A percentile compares a stretch with the other conserved stretches of the same genome.
Evolutionary conservation across 1,140 invertebrate genomes (phyloP).

Genomic region (Calycopis cecrops): DNA sequence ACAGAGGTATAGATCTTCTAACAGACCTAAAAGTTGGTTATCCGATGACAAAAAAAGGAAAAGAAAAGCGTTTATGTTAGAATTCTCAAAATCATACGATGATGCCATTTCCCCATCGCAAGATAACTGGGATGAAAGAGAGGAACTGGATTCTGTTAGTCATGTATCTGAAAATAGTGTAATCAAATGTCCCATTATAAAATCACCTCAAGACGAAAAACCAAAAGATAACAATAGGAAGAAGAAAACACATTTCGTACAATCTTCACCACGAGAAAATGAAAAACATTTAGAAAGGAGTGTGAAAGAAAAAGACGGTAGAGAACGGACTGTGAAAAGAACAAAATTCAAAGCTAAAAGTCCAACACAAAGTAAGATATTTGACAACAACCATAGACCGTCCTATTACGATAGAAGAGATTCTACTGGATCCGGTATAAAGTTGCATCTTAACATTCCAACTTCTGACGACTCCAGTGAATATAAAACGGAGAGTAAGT

Average conservation of each 20-base stretch:
- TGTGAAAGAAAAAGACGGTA: slow-evolving; percentile 70
- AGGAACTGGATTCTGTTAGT: slow-evolving; percentile 42
- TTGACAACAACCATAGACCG: slow-evolving; percentile 48
- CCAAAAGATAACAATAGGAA: slow-evolving; percentile 41
- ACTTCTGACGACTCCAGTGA: slow-evolving; percentile 83
- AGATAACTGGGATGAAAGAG: slow-evolving; percentile 64
- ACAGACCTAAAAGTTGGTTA: slow-evolving; percentile 73
- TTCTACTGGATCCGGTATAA: slow-evolving; percentile 58
- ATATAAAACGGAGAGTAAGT: slow-evolving; percentile 66
- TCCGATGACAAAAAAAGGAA: slow-evolving; percentile 79
- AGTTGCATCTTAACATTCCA: slow-evolving; percentile 72
- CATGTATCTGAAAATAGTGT: slow-evolving; percentile 47
- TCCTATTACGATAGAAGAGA: slow-evolving; percentile 62
- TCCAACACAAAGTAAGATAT: slow-evolving; percentile 71
- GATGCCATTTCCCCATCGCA: slow-evolving; percentile 70
- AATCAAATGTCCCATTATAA: slow-evolving; percentile 42
- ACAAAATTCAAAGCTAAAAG: slow-evolving; percentile 76
- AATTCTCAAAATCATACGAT: slow-evolving; percentile 76
- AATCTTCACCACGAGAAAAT: slow-evolving; percentile 61
- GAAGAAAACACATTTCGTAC: slow-evolving; percentile 72
- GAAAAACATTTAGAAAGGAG: slow-evolving; percentile 67
- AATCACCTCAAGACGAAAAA: slow-evolving; percentile 59
- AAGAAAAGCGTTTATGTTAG: slow-evolving; percentile 82
- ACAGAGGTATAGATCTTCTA: slow-evolving; percentile 66
- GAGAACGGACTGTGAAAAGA: slow-evolving; percentile 70